These are phyloP conservation scores for Antheraea yamamai DNA, from an alignment of 2,888 invertebrate species.

Conservation along the genomic window DNA sequence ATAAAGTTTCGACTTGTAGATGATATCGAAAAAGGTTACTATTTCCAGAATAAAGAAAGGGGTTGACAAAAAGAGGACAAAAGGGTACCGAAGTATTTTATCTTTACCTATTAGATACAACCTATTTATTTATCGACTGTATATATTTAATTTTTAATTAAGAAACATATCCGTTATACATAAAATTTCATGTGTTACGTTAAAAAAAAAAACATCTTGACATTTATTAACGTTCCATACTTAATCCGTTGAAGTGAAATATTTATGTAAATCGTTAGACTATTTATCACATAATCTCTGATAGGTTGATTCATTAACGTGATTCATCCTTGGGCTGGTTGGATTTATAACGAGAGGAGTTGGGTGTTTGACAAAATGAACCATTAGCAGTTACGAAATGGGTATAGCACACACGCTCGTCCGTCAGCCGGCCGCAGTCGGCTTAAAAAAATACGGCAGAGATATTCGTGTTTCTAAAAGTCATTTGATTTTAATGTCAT, in stretches of 20 bases:
- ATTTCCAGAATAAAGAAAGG: too few species aligned
- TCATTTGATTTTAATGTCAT: not conserved
- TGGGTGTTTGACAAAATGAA: slow-evolving; percentile 66
- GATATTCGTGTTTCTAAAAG: not conserved
- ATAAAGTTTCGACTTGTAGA: too few species aligned
- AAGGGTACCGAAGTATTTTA: too few species aligned
- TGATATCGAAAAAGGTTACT: too few species aligned
- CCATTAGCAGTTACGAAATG: slow-evolving; percentile 64
- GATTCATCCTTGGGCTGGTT: slow-evolving; percentile 52
- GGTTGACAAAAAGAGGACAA: too few species aligned
- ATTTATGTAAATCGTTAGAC: slow-evolving; percentile 61
- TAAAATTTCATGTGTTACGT: slow-evolving; percentile 16
- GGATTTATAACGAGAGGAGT: slow-evolving; percentile 38
- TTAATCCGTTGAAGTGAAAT: slow-evolving; percentile 67
- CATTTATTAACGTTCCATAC: slow-evolving; percentile 54
- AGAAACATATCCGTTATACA: not conserved
- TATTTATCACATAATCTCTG: slow-evolving; percentile 68
- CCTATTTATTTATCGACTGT: not conserved
- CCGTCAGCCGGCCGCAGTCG: slow-evolving; percentile 47
- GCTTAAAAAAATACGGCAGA: slow-evolving; percentile 34
- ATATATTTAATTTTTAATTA: not conserved
- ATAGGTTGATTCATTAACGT: slow-evolving; percentile 65
- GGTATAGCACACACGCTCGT: slow-evolving; percentile 57
- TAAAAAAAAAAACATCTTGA: slow-evolving; percentile 17
- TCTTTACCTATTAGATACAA: too few species aligned